Conservation (phyloP, 2,888 invertebrate species). For the Leptarthrus brevirostris region DNA sequence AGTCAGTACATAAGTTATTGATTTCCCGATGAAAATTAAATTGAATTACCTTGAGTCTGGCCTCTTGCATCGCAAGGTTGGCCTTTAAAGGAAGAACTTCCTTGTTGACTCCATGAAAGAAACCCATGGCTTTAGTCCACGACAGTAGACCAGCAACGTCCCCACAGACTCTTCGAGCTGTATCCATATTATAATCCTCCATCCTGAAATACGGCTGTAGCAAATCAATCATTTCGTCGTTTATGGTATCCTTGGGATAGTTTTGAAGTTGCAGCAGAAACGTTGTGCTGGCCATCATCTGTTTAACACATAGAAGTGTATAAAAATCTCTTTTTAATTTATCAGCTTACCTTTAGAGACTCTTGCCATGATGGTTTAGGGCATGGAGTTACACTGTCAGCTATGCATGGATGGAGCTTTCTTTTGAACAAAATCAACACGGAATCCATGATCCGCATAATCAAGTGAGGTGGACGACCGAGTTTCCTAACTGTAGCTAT, state of each 20-base stretch:
- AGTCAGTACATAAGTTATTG: too few species aligned
- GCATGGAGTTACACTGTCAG: constrained; percentile 82
- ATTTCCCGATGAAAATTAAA: not conserved
- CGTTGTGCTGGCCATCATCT: constrained; percentile 96
- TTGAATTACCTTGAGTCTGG: constrained; percentile 76
- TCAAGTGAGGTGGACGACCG: constrained; percentile 94
- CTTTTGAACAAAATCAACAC: constrained; percentile 93
- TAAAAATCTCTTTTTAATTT: too few species aligned
- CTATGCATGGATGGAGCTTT: constrained; percentile 82
- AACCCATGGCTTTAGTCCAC: constrained; percentile 97
- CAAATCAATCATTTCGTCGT: constrained; percentile 96
- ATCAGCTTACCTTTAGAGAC: constrained; percentile 88
- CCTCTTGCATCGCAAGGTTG: constrained; percentile 90
- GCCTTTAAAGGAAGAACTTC: constrained; percentile 95
- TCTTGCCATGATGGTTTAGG: constrained; percentile 97
- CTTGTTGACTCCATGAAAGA: constrained; percentile 95
- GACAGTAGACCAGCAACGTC: constrained; percentile 95
- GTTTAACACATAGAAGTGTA: too few species aligned
- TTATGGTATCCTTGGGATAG: constrained; percentile 96
- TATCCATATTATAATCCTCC: constrained; percentile 98
- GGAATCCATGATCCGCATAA: constrained; percentile 98
- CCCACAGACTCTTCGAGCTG: constrained; percentile 93
- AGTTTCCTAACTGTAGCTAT: constrained; percentile 95
- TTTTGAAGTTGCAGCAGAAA: constrained; percentile 92
- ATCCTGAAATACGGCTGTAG: constrained; percentile 91